These are phyloP conservation scores for Athalia rosae DNA, from an alignment of 2,888 invertebrate genomes.

Conservation along the genomic window DNA sequence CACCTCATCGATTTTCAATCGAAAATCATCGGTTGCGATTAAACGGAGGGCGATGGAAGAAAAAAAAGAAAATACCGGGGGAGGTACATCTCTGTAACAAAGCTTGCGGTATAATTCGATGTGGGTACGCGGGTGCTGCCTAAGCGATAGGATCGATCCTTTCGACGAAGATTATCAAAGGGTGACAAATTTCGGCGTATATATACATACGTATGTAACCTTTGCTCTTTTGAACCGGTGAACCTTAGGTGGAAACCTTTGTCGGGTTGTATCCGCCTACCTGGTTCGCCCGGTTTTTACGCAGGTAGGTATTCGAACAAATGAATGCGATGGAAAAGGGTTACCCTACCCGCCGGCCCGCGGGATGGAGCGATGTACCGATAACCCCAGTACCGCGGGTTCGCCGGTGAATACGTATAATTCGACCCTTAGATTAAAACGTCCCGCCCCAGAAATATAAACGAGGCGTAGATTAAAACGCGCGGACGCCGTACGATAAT, in stretches of 20 bases:
- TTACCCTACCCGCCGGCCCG: conserved; percentile 1
- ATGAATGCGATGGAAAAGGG: conserved; percentile 49
- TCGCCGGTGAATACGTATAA: conserved; percentile 54
- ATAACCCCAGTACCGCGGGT: conserved; percentile 49
- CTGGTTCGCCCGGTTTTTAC: conserved; percentile 28
- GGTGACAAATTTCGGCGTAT: conserved; percentile 1
- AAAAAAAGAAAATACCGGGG: too few species aligned
- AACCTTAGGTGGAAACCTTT: not conserved
- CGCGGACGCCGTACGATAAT: conserved; percentile 42
- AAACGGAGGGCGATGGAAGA: too few species aligned
- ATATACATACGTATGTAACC: not conserved
- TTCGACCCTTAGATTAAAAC: conserved; percentile 64
- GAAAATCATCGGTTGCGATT: too few species aligned
- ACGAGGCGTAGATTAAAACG: conserved; percentile 59
- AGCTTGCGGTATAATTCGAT: not conserved
- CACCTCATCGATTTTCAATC: too few species aligned
- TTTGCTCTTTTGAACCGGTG: conserved; percentile 20
- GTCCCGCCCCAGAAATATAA: conserved; percentile 48
- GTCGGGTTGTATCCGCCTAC: conserved; percentile 13
- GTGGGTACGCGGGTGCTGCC: not conserved
- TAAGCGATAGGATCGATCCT: not conserved
- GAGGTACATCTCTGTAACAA: not conserved
- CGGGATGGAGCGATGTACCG: conserved; percentile 38
- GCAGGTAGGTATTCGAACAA: conserved; percentile 44
- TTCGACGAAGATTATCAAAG: not conserved